A percentile compares a stretch with the other conserved stretches of the same genome.
Conservation (phyloP, 2,113 vertebrate species). For the Megaleporinus macrocephalus region DNA sequence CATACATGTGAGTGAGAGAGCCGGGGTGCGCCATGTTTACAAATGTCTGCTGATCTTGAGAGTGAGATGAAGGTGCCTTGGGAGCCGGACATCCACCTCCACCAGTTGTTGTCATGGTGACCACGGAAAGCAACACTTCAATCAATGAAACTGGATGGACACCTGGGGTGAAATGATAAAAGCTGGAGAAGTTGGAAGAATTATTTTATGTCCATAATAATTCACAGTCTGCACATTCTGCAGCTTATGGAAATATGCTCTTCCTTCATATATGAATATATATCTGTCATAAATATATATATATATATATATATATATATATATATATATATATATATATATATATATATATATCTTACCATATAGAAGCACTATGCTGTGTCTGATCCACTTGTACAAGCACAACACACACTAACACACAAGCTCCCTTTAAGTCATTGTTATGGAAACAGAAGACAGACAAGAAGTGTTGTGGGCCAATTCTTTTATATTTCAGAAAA, state of each 20-base stretch:
- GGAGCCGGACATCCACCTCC: constrained; percentile 26
- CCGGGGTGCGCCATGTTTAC: constrained; percentile 14
- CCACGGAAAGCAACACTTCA: constrained; percentile 36
- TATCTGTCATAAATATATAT: no score
- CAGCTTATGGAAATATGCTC: background rate
- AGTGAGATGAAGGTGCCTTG: constrained; percentile 4
- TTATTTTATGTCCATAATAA: constrained; percentile 2
- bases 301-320: no score
- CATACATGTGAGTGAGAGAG: constrained; percentile 9
- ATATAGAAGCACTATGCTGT: no score
- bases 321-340: no score
- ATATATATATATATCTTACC: no score
- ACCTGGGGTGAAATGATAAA: constrained; percentile 41
- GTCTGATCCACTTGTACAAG: background rate
- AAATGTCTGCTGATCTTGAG: constrained; percentile 16
- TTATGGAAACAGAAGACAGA: constrained; percentile 13
- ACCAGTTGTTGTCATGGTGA: constrained; percentile 37
- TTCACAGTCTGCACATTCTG: background rate
- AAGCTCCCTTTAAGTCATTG: constrained; percentile 2
- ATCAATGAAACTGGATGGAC: constrained; percentile 43
- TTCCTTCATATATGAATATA: background rate
- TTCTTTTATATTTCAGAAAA: constrained; percentile 3
- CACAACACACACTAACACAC: no score
- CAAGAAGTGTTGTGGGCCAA: background rate
- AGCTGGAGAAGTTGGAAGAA: background rate